Conservation (phyloP, 2,888 invertebrate species). For the Ashinkailepas kermadecensis region DNA sequence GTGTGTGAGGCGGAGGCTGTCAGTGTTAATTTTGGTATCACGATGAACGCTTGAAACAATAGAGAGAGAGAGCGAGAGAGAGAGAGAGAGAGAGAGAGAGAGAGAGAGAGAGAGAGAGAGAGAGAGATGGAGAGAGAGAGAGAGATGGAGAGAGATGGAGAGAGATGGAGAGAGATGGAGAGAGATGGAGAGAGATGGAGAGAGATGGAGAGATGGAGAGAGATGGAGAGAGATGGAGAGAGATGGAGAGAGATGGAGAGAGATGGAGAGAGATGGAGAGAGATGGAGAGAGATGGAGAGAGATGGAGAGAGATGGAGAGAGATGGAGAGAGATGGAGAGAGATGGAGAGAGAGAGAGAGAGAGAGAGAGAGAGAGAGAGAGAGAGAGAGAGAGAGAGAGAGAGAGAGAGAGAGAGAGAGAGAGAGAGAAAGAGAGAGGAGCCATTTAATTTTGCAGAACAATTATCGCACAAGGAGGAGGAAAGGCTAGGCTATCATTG, state of each 20-base stretch:
- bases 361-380: slow-evolving; percentile 21
- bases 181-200: not conserved
- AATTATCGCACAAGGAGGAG: too few species aligned
- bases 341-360: not conserved
- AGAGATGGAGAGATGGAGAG: not conserved
- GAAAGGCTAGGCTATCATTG: too few species aligned
- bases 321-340: slow-evolving; percentile 16
- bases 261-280: not conserved
- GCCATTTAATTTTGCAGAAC: too few species aligned
- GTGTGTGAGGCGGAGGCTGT: too few species aligned
- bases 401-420: slow-evolving; percentile 18
- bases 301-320: too few species aligned
- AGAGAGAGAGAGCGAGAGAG: not conserved
- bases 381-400: slow-evolving; percentile 21
- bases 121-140: not conserved
- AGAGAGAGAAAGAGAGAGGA: not conserved
- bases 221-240: not conserved
- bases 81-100: not conserved
- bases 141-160: not conserved
- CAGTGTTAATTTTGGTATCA: too few species aligned
- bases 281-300: slow-evolving; percentile 19
- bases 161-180: not conserved
- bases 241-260: not conserved
- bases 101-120: not conserved
- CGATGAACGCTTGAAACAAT: too few species aligned